Evolutionary conservation across 2,113 vertebrate genomes (phyloP), one percentile per base, ranked within the genome.

Genomic region (Micronycteris hirsuta): DNA sequence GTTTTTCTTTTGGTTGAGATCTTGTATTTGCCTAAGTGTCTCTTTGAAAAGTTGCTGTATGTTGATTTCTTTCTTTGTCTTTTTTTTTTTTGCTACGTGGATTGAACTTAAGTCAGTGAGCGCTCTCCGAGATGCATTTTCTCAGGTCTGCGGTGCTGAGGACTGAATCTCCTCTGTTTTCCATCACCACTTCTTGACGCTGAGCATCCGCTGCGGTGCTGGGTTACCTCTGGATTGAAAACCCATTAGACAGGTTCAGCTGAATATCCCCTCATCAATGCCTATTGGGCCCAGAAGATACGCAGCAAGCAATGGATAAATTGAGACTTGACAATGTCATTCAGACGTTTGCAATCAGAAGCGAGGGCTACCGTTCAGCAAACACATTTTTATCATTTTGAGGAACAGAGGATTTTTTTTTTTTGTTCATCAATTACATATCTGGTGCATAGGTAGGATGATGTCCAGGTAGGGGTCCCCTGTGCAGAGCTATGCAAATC

Each of bases 401-500:
- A 26, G 61, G 73, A 67, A 45, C n/a, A 65, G 41, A 87, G 41
- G 24, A n/a, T 17, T 38, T 43, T 14, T 26, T 22, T n/a, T 14
- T 12, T 26, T 38, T 47, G 45, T 19, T 52, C 7, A 24, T 63
- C 4, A 31, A 3, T 33, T 41, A 47, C 20, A 1, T 2, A 24
- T 19, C 36, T 71, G 36, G 49, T 38, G 38, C 10, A 4, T 56
- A 24, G 47, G 63, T 58, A 38, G 47, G 36, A 3, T 4, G 10
- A 16, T n/a, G 63, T 15, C 38, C 38, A 31, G 1, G 26, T 1
- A 2, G 26, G 2, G 8, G 10, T 63, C 16, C 2, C 2, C 1
- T 2, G 54, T 43, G 6, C 16, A 38, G 63, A 67, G n/a, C 10
- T 4, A 4, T 7, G 11, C 11, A 15, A 24, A 47, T 33, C 14